A percentile compares a stretch with the other conserved stretches of the same genome.
phyloP scores from a whole-genome alignment of 2,888 invertebrate species.

The Apamea crenata region DNA sequence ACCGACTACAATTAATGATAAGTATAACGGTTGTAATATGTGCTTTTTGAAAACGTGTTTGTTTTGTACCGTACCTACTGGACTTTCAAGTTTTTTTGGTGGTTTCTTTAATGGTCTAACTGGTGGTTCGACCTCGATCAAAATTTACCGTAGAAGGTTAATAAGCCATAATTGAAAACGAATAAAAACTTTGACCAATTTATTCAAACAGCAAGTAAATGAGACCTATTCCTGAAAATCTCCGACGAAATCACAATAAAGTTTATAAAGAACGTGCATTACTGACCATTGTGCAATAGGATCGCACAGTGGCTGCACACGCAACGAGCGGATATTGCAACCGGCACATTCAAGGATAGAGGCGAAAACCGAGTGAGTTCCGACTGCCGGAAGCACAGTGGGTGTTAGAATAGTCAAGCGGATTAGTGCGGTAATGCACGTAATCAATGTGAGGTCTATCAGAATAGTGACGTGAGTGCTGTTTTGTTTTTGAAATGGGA shows the following conservation, averaged over 20 bases:
- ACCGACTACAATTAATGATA: background rate
- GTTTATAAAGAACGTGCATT: conserved; percentile 50
- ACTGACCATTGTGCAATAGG: conserved; percentile 67
- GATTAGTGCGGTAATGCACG: conserved; percentile 48
- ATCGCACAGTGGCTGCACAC: conserved; percentile 68
- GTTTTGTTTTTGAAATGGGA: conserved; percentile 22
- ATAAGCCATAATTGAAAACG: background rate
- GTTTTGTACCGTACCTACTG: background rate
- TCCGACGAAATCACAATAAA: conserved; percentile 12
- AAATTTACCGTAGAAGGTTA: background rate
- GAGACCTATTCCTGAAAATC: conserved; percentile 3
- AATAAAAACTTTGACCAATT: too few relatives aligned
- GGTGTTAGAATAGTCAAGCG: conserved; percentile 48
- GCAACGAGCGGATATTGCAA: conserved; percentile 77
- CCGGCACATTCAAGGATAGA: conserved; percentile 64
- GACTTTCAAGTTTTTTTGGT: background rate
- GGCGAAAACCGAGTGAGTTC: conserved; percentile 70
- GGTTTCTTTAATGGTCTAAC: background rate
- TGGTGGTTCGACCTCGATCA: background rate
- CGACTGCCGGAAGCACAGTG: conserved; percentile 52
- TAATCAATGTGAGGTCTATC: conserved; percentile 28
- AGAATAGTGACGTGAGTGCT: background rate
- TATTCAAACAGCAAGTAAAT: background rate
- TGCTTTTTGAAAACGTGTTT: background rate
- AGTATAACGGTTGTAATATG: background rate